Base-by-base conservation (phyloP, 2,888 invertebrate species). In the Stegophylla sp. region DNA sequence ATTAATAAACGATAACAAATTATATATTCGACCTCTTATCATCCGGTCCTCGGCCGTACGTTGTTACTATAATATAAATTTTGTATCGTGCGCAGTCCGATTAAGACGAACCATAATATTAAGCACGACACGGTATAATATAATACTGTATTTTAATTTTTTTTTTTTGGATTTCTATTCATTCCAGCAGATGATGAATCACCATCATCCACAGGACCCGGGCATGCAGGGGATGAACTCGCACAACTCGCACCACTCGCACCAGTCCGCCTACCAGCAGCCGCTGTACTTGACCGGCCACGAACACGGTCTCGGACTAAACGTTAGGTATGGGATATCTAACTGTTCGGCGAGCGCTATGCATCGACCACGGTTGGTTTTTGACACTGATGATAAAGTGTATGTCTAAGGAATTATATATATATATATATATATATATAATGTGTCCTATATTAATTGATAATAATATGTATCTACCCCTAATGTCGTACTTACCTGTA, bases 181-280 rank as follows among this genome's bases (percentile, higher is more conserved):
- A 10, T 79, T 69, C 20, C 17, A 61, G 61, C 67, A 69, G 79
- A 79, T 79, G 79, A 79, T 69, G 67, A 69, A 79, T 41, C 79
- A 79, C n/a, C 79, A 79, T 71, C 69, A 69, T 5, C 51, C 67
- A n/a, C 69, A 79, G 13, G 69, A 69, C 69, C 20, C 67, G 4
- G 69, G 59, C 23, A 71, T 79, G 79, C 79, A 79, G 71, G 79
- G 71, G 41, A 79, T 79, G 79, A 79, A 74, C 48, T 26, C 67
- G 41, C 74, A 69, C 82, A 82, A 75, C 67, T 76, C 69, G 20
- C 66, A 82, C 13, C 82, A 82, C 41, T 75, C 74, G 41, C 82
- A 82, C 20, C 82, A 82, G 48, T 82, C 83, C 63, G 79, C 79
- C 34, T 82, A 83, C 34, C 83, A 83, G 28, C 82, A 82, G 76